phyloP scores from a whole-genome alignment of 2,797 vertebrate species.

The Eleutherodactylus coqui region DNA sequence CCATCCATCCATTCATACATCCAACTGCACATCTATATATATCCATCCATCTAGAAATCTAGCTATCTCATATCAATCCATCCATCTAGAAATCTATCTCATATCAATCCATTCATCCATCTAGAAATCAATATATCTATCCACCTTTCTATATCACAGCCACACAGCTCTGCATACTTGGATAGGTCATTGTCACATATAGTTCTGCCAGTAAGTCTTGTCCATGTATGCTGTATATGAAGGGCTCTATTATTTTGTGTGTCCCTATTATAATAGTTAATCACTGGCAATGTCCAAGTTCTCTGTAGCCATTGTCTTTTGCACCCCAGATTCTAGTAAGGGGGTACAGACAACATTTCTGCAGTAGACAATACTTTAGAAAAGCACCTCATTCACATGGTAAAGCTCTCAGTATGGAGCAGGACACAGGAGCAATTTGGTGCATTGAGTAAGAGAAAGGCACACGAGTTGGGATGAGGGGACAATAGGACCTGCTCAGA shows the following conservation, averaged over 20 bases:
- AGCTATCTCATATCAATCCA: too few species aligned
- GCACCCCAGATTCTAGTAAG: neutral
- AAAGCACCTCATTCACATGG: slow-evolving; percentile 18
- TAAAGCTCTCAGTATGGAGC: slow-evolving; percentile 15
- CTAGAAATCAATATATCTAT: too few species aligned
- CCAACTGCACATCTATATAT: too few species aligned
- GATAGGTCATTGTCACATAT: neutral
- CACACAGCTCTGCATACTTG: neutral
- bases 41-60: too few species aligned
- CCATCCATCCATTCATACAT: too few species aligned
- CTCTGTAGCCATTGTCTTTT: neutral
- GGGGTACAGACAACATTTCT: neutral
- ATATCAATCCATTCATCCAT: too few species aligned
- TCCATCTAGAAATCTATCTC: too few species aligned
- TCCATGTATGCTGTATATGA: neutral
- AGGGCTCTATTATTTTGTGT: neutral
- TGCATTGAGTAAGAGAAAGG: slow-evolving; percentile 41
- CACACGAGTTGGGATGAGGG: slow-evolving; percentile 3
- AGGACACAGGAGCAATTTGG: slow-evolving; percentile 14
- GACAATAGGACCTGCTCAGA: slow-evolving; percentile 42
- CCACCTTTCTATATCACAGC: neutral
- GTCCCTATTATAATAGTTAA: too few species aligned
- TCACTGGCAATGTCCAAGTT: neutral
- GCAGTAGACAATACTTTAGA: slow-evolving; percentile 9
- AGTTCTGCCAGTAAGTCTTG: neutral